A percentile compares a stretch with the other conserved stretches of the same genome.
Evolutionary conservation across 1,140 invertebrate species (phyloP).

Genomic region (Leptopilina clavipes): DNA sequence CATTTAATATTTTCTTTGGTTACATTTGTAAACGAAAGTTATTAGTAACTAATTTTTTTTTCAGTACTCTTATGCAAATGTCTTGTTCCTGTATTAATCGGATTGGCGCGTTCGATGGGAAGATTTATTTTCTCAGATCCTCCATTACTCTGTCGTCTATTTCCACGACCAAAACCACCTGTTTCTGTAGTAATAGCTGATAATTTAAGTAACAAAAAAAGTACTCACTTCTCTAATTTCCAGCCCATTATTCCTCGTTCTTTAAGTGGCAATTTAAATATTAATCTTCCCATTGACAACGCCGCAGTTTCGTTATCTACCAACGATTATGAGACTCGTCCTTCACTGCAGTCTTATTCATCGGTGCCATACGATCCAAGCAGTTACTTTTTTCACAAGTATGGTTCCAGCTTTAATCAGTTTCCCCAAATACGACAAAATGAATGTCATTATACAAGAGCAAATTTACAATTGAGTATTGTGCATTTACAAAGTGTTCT

Average conservation of each 20-base stretch:
- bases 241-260: constrained; percentile 94
- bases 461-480: constrained; percentile 80
- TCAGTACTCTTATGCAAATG: constrained; percentile 85
- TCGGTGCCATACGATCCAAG: constrained; percentile 85
- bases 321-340: constrained; percentile 68
- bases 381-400: constrained; percentile 92
- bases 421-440: constrained; percentile 86
- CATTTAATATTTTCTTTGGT: constrained; percentile 11
- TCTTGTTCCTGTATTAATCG: constrained; percentile 90
- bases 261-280: constrained; percentile 87
- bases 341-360: constrained; percentile 79
- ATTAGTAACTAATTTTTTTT: constrained; percentile 56
- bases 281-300: constrained; percentile 65
- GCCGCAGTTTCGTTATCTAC: constrained; percentile 59
- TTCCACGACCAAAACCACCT: constrained; percentile 83
- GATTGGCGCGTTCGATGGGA: constrained; percentile 91
- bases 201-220: too few relatives aligned
- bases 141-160: constrained; percentile 89
- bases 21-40: background rate
- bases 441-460: constrained; percentile 80
- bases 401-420: constrained; percentile 94
- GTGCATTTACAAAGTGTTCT: constrained; percentile 87
- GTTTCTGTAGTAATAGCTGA: constrained; percentile 68
- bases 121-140: constrained; percentile 85
- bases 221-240: constrained; percentile 81